These are phyloP conservation scores for Poecilia gillii DNA, from an alignment of 2,797 vertebrate genomes.

Conservation along the genomic window DNA sequence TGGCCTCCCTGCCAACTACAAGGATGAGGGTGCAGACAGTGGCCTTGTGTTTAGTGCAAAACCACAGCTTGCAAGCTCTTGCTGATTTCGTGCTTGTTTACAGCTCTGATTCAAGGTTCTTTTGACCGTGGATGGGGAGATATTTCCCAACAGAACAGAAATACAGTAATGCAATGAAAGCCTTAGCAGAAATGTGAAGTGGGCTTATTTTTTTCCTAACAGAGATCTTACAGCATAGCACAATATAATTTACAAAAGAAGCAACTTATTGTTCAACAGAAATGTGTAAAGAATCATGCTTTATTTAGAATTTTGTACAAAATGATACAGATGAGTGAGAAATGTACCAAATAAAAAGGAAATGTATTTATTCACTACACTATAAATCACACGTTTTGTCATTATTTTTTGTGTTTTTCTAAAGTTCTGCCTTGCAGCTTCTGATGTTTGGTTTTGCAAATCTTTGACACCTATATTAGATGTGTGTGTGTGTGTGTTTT, in stretches of 20 bases:
- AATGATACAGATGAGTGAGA: not conserved
- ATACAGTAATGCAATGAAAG: not conserved
- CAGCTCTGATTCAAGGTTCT: slow-evolving; percentile 27
- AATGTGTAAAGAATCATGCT: not conserved
- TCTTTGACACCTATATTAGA: not conserved
- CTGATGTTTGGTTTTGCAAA: not conserved
- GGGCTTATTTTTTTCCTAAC: not conserved
- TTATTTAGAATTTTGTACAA: not conserved
- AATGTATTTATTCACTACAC: not conserved
- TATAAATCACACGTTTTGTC: not conserved
- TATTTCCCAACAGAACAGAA: slow-evolving; percentile 7
- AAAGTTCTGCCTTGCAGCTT: not conserved
- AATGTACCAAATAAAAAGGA: not conserved
- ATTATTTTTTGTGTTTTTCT: not conserved
- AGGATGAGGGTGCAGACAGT: slow-evolving; percentile 16
- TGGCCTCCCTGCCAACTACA: slow-evolving; percentile 13
- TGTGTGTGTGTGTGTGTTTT: not conserved
- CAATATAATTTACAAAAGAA: not conserved
- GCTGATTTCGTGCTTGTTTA: slow-evolving; percentile 30
- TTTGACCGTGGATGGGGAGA: slow-evolving; percentile 20
- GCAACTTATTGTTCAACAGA: too few species aligned
- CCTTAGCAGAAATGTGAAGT: not conserved
- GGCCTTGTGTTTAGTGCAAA: slow-evolving; percentile 24
- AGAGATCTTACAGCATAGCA: not conserved
- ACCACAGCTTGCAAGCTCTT: slow-evolving; percentile 18